Percentiles rank a stretch among this genome's conserved stretches.
Conservation (phyloP, 2,888 invertebrate genomes). For the Tipula helvola region DNA sequence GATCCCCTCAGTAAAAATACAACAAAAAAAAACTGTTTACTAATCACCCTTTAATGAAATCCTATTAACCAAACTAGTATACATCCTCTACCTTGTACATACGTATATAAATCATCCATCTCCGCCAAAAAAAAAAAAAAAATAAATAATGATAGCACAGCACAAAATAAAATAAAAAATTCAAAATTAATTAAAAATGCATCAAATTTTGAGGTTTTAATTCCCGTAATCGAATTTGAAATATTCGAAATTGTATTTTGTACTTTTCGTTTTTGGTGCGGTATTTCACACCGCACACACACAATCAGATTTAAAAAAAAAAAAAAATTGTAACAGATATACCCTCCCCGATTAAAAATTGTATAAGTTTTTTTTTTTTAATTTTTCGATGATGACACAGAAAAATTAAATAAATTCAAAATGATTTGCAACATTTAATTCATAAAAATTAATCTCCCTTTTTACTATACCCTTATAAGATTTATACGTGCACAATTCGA, state of each 20-base stretch:
- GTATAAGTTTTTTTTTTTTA: neutral
- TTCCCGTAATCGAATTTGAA: neutral
- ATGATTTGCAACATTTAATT: constrained; percentile 4
- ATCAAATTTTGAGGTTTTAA: neutral
- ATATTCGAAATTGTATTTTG: neutral
- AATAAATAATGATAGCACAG: neutral
- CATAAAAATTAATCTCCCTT: neutral
- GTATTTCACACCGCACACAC: neutral
- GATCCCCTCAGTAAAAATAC: neutral
- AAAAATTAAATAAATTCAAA: neutral
- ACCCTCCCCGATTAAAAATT: neutral
- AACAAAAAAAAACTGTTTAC: neutral
- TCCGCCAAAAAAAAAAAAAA: neutral
- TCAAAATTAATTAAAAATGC: neutral
- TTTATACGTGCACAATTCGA: neutral
- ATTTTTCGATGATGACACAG: neutral
- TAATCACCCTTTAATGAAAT: constrained; percentile 4
- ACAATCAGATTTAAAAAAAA: neutral
- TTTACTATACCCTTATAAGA: neutral
- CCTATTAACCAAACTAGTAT: neutral
- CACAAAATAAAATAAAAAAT: neutral
- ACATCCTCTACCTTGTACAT: neutral
- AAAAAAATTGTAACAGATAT: neutral
- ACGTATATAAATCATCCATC: neutral
- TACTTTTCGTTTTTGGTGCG: neutral